These are phyloP conservation scores for Lynx canadensis DNA, from an alignment of 2,113 vertebrate genomes.

Conservation along the genomic window DNA sequence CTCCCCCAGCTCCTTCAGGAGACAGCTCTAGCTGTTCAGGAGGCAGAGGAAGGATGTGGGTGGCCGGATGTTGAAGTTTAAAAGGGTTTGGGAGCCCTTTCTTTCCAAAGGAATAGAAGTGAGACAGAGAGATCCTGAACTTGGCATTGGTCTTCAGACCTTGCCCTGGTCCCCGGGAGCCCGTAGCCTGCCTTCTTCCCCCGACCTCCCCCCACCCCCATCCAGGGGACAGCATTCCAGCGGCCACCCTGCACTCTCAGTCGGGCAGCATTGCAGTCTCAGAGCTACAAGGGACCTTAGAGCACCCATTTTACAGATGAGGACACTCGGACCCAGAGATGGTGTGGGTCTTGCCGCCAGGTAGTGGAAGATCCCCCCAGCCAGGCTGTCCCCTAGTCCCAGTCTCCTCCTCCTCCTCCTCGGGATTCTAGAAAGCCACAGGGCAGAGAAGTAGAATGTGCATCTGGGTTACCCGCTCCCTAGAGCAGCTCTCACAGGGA, in stretches of 20 bases:
- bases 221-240: not conserved
- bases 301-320: not conserved
- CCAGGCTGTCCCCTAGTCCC: too few relatives aligned
- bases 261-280: not conserved
- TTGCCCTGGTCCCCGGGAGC: rapidly evolving
- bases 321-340: not conserved
- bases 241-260: not conserved
- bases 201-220: rapidly evolving
- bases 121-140: not conserved
- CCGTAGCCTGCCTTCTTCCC: not conserved
- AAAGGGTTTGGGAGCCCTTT: not conserved
- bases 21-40: not conserved
- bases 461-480: not conserved
- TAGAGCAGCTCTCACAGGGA: not conserved
- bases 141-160: not conserved
- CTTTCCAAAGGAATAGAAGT: not conserved
- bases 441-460: not conserved
- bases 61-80: not conserved
- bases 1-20: not conserved
- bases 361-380: not conserved
- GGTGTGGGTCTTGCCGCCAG: not conserved
- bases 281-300: not conserved
- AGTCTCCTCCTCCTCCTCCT: too few relatives aligned
- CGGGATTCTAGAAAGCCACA: not conserved
- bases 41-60: not conserved